Percentiles rank a stretch among this genome's conserved stretches.
These are phyloP conservation scores for Lichenostomus cassidix DNA, from an alignment of 2,113 vertebrate species.

Conservation along the genomic window DNA sequence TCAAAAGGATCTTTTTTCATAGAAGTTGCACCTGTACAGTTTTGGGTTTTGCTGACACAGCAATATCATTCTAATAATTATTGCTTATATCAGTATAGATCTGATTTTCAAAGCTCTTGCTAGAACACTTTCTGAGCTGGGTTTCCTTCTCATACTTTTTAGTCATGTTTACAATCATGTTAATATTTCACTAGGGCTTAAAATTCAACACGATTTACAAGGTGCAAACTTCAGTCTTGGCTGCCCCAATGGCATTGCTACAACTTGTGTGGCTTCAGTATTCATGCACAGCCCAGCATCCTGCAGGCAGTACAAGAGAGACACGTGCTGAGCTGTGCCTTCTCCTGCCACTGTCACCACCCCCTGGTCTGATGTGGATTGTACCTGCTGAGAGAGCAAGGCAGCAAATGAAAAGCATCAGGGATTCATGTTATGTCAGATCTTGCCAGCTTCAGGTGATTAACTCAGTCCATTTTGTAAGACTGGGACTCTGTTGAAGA, in stretches of 20 bases:
- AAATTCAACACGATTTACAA: not conserved
- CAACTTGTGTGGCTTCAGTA: not conserved
- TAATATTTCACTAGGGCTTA: constrained; percentile 36
- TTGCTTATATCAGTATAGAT: not conserved
- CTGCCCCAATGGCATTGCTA: not conserved
- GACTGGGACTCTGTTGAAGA: not conserved
- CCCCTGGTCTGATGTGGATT: not conserved
- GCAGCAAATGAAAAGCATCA: not conserved
- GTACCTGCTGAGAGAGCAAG: not conserved
- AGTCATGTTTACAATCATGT: not conserved
- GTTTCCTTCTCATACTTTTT: not conserved
- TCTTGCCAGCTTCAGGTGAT: not conserved
- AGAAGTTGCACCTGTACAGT: not conserved
- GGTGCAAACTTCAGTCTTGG: not conserved
- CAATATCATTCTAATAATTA: not conserved
- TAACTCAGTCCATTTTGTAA: not conserved
- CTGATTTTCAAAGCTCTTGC: not conserved
- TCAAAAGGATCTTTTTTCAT: not conserved
- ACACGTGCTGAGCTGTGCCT: not conserved
- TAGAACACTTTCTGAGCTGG: not conserved
- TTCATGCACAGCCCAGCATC: not conserved
- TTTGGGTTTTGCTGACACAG: not conserved
- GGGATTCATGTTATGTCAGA: accelerated
- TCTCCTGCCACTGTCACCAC: not conserved
- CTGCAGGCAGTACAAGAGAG: not conserved